phyloP scores from a whole-genome alignment of 2,797 vertebrate genomes.

The Dicrostonyx torquatus region DNA sequence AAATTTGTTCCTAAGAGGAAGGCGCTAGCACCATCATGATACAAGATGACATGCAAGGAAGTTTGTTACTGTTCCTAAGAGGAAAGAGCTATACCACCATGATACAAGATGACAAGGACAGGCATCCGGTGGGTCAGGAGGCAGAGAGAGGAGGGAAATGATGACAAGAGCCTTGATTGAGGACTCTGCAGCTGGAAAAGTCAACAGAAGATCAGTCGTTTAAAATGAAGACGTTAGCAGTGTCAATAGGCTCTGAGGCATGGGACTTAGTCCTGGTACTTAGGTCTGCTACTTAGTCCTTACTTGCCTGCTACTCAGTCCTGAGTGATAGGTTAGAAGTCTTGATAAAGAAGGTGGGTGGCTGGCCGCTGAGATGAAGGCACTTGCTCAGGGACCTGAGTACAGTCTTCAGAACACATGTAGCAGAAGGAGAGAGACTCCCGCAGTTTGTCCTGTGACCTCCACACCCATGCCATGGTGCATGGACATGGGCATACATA shows the following conservation, averaged over 20 bases:
- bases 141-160: background rate
- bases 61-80: background rate
- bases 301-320: background rate
- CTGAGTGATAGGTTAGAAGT: background rate
- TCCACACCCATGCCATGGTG: background rate
- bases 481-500: no score
- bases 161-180: background rate
- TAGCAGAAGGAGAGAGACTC: background rate
- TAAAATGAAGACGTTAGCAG: background rate
- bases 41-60: background rate
- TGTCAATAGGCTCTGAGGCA: background rate
- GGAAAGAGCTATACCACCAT: background rate
- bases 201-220: background rate
- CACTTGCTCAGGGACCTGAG: background rate
- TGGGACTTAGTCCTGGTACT: background rate
- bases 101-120: background rate
- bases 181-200: background rate
- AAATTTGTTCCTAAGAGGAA: background rate
- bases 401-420: background rate
- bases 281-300: background rate
- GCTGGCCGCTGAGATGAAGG: background rate
- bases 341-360: background rate
- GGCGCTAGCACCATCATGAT: background rate
- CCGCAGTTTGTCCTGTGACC: background rate
- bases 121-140: background rate